A percentile compares a stretch with the other conserved stretches of the same genome.
Evolutionary conservation across 2,797 vertebrate genomes (phyloP).

Genomic region (Furcifer pardalis): DNA sequence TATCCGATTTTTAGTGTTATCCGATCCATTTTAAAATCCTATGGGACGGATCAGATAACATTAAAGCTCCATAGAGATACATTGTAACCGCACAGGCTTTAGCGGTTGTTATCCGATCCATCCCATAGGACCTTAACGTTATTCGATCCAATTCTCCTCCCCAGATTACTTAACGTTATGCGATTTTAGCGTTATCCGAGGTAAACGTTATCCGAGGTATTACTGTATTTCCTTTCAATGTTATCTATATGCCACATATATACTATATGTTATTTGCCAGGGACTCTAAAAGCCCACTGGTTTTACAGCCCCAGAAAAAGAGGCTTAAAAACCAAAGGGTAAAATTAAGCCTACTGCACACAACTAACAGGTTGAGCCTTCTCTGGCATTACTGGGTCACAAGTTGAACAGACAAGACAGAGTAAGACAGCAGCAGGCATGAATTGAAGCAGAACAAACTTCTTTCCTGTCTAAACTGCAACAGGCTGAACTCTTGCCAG

Average conservation of each 20-base stretch:
- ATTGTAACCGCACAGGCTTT: too few relatives aligned
- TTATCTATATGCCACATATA: neutral
- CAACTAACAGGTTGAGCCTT: neutral
- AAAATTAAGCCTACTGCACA: neutral
- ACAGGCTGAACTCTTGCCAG: neutral
- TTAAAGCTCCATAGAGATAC: too few relatives aligned
- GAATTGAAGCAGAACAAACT: neutral
- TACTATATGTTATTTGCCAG: neutral
- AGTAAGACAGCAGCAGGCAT: neutral
- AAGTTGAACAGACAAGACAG: neutral
- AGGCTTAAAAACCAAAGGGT: neutral
- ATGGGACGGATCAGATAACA: too few relatives aligned
- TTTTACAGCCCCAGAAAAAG: neutral
- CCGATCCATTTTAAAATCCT: too few relatives aligned
- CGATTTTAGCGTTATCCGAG: too few relatives aligned
- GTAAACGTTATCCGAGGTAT: too few relatives aligned
- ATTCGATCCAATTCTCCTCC: too few relatives aligned
- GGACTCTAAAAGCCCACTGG: neutral
- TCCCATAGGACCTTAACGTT: too few relatives aligned
- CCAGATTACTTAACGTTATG: too few relatives aligned
- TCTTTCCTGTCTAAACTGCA: neutral
- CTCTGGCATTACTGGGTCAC: neutral
- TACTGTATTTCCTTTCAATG: neutral
- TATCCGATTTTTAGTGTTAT: too few relatives aligned
- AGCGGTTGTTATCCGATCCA: too few relatives aligned